These are phyloP conservation scores for Aleadryas rufinucha DNA, from an alignment of 2,113 vertebrate genomes.

Conservation along the genomic window DNA sequence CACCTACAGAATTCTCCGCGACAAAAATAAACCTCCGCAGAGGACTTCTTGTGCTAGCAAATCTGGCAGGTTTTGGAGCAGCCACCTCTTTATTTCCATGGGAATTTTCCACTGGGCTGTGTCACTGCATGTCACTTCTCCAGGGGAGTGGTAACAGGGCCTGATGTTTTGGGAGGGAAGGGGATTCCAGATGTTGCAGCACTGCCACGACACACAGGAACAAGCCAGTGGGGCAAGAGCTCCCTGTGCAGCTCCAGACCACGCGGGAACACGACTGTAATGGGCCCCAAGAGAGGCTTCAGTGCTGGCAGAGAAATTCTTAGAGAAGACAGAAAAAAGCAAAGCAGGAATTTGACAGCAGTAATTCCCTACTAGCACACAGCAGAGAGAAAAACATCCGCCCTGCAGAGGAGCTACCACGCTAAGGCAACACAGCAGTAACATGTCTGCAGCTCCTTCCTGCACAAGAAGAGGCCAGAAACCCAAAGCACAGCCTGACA, in stretches of 20 bases:
- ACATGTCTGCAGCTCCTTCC: neutral
- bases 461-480: neutral
- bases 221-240: neutral
- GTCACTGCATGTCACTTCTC: neutral
- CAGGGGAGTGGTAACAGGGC: neutral
- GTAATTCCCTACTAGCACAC: neutral
- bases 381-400: neutral
- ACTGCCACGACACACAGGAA: neutral
- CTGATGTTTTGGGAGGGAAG: neutral
- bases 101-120: conserved; percentile 24
- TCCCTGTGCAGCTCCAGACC: neutral
- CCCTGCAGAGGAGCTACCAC: neutral
- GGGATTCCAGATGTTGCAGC: neutral
- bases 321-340: neutral
- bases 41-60: neutral
- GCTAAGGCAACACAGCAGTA: neutral
- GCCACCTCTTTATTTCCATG: neutral
- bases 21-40: neutral
- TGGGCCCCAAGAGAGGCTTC: neutral
- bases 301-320: neutral
- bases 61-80: conserved; percentile 12
- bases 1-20: neutral
- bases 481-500: neutral
- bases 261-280: fast-evolving
- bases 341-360: neutral